Conservation (phyloP, 2,797 vertebrate genomes). For the Harpagifer antarcticus region DNA sequence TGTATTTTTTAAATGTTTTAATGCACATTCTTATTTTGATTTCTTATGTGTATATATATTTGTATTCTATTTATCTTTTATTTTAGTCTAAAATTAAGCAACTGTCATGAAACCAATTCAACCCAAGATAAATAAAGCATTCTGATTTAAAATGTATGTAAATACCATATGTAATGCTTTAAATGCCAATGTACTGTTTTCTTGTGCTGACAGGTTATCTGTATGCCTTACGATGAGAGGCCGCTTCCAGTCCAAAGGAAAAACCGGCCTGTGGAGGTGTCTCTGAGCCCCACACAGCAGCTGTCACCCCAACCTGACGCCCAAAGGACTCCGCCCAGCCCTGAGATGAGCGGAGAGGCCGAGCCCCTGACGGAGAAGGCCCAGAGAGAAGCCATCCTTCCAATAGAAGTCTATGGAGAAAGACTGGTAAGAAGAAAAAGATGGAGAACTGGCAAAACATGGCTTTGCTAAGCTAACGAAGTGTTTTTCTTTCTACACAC, state of each 20-base stretch:
- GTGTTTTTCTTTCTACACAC: background rate
- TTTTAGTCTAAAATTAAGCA: too few species aligned
- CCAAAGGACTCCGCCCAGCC: conserved; percentile 32
- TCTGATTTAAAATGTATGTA: background rate
- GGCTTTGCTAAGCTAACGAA: too few species aligned
- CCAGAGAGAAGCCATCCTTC: conserved; percentile 88
- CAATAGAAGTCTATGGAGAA: conserved; percentile 90
- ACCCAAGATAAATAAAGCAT: too few species aligned
- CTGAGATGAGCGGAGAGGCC: conserved; percentile 76
- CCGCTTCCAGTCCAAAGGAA: conserved; percentile 87
- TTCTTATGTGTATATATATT: too few species aligned
- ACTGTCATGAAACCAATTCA: too few species aligned
- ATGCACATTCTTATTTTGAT: too few species aligned
- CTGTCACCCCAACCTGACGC: conserved; percentile 36
- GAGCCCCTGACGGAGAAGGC: conserved; percentile 89
- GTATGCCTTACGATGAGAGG: conserved; percentile 89
- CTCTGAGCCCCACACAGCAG: conserved; percentile 54
- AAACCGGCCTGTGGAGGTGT: conserved; percentile 51
- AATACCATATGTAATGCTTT: background rate
- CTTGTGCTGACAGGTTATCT: conserved; percentile 74
- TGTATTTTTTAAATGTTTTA: too few species aligned
- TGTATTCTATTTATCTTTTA: too few species aligned
- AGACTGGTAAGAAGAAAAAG: conserved; percentile 84
- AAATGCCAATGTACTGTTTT: background rate
- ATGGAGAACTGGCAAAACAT: background rate